These are phyloP conservation scores for Chrysemys picta DNA, from an alignment of 2,113 vertebrate species.

Conservation along the genomic window DNA sequence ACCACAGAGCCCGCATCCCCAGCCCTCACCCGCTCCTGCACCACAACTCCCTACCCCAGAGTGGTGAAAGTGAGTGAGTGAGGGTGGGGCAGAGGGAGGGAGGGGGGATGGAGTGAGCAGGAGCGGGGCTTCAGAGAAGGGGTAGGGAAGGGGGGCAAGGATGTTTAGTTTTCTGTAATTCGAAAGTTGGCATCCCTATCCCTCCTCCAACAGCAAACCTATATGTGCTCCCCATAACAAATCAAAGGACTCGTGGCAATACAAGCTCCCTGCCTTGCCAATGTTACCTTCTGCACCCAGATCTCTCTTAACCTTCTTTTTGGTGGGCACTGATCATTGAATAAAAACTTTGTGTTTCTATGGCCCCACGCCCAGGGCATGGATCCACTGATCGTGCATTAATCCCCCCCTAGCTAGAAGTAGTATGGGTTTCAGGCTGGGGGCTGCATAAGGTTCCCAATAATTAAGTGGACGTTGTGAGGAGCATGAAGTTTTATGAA, in stretches of 20 bases:
- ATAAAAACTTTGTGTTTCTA: not conserved
- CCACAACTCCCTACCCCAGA: too few relatives aligned
- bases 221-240: not conserved
- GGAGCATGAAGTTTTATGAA: not conserved
- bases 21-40: too few relatives aligned
- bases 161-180: not conserved
- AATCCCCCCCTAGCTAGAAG: not conserved
- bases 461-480: not conserved
- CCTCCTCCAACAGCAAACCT: not conserved
- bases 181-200: too few relatives aligned
- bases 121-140: too few relatives aligned
- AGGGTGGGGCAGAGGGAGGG: too few relatives aligned
- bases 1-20: too few relatives aligned
- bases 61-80: too few relatives aligned
- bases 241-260: not conserved
- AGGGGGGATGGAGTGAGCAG: too few relatives aligned
- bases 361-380: not conserved
- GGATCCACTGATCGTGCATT: not conserved
- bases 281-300: not conserved
- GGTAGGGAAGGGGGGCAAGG: too few relatives aligned
- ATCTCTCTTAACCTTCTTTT: not conserved
- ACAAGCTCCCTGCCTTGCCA: not conserved
- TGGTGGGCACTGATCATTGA: not conserved
- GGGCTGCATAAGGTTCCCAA: not conserved
- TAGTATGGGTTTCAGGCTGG: not conserved